Base-by-base conservation (phyloP, 2,888 invertebrate species). In the Idaea dimidiata region DNA sequence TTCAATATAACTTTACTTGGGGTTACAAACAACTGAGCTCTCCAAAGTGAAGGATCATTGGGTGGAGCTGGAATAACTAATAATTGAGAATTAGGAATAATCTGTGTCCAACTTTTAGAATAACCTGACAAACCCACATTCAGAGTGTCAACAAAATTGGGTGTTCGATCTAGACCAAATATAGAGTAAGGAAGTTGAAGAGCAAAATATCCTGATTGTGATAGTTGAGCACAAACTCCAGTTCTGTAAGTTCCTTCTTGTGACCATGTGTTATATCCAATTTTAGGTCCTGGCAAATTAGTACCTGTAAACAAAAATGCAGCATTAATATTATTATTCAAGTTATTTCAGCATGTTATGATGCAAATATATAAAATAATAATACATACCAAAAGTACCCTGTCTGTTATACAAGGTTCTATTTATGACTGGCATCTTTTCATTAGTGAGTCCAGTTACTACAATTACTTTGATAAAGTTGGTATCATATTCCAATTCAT, bases 1-100 rank as follows among this genome's bases (percentile, higher is more conserved):
- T 97, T 95, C n/a, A 97, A 88, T 80, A 99, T 98, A 62, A 98
- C 93, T 87, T 97, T 97, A 83, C 98, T 98, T 0, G 99, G 99
- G 0, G 98, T 98, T 0, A 99, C 97, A 93, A 98, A 99, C 16
- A 99, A 91, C 79, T 98, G 97, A 17, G 96, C 97, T 75, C 95
- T 96, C 99, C 99, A 99, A 72, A 94, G 94, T 2, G 93, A 93
- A 0, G 98, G 96, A 62, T 96, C 94, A 66, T 94, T 92, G 0
- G 95, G 94, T 6, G 97, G 98, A 79, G 95, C 94, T 1, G 99
- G 99, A 66, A 99, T 97, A 0, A 99, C 97, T 53, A 99, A 97
- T 87, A 99, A 96, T 87, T 99, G 99, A 0, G 99, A 99, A 82
- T 99, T 99, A 0, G 99, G 99, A 81, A 99, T 99, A 61, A 99